These are phyloP conservation scores for Eciton burchellii DNA, from an alignment of 1,140 invertebrate genomes.

Conservation along the genomic window DNA sequence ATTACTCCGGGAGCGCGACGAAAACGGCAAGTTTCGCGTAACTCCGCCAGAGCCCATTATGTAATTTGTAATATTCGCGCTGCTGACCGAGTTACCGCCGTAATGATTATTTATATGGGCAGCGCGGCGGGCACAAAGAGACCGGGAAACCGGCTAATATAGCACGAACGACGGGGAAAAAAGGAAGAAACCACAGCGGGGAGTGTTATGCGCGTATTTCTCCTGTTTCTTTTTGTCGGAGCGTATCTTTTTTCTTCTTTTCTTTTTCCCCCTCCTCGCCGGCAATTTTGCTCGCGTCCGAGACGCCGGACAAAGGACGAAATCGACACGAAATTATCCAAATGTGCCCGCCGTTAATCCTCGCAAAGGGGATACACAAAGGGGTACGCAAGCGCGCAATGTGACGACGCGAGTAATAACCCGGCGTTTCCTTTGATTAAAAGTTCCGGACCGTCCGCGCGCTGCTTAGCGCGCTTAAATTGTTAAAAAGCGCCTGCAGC, in stretches of 20 bases:
- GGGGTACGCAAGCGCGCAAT: background rate
- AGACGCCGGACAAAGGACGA: slow-evolving; percentile 43
- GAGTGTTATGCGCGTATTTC: too few species aligned
- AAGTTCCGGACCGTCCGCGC: slow-evolving; percentile 35
- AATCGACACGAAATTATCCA: slow-evolving; percentile 23
- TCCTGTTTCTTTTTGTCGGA: background rate
- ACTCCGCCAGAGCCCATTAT: slow-evolving; percentile 12
- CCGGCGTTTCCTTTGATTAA: slow-evolving; percentile 48
- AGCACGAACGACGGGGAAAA: background rate
- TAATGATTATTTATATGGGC: slow-evolving; percentile 45
- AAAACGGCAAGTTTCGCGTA: slow-evolving; percentile 13
- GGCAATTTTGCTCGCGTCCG: slow-evolving; percentile 30
- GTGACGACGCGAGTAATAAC: slow-evolving; percentile 48
- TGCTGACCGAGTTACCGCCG: slow-evolving; percentile 34
- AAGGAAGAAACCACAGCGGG: background rate
- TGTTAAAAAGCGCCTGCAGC: slow-evolving; percentile 3
- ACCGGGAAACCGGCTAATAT: slow-evolving; percentile 16
- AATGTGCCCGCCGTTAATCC: slow-evolving; percentile 41
- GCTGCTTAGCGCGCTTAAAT: slow-evolving; percentile 17
- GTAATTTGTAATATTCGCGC: slow-evolving; percentile 34
- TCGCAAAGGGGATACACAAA: slow-evolving; percentile 14
- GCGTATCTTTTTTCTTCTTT: slow-evolving; percentile 32
- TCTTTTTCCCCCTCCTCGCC: too few species aligned
- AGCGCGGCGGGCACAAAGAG: background rate
- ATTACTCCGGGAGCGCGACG: background rate